Percentiles rank a stretch among this genome's conserved stretches.
Conservation (phyloP, 2,797 vertebrate species). For the Rhodeus uyekii region DNA sequence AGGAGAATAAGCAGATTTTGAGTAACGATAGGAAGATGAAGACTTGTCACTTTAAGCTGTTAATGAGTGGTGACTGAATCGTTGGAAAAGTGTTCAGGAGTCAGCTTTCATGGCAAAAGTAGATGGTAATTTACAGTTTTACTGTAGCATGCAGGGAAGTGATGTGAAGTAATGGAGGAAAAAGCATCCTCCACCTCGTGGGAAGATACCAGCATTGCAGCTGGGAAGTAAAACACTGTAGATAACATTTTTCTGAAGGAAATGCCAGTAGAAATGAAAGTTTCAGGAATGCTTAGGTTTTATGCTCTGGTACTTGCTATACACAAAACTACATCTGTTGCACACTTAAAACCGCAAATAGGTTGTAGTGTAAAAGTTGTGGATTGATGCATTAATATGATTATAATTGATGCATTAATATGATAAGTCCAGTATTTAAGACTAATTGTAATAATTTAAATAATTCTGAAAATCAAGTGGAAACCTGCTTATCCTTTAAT, state of each 20-base stretch:
- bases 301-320: no score
- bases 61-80: no score
- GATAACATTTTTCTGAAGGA: background rate
- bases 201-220: constrained; percentile 16
- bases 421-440: background rate
- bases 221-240: background rate
- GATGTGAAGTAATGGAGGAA: no score
- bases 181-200: constrained; percentile 46
- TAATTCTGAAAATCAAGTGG: background rate
- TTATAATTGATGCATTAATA: no score
- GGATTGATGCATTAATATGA: background rate
- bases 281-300: background rate
- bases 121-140: no score
- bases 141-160: no score
- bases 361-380: background rate
- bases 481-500: background rate
- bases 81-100: constrained; percentile 48
- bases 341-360: background rate
- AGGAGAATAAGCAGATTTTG: background rate
- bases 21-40: background rate
- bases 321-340: background rate
- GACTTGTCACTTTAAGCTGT: no score
- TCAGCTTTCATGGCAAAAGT: constrained; percentile 11
- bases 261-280: background rate
- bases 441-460: background rate